Base-by-base conservation (phyloP, 2,888 invertebrate genomes). In the Agrenia bidenticulata region DNA sequence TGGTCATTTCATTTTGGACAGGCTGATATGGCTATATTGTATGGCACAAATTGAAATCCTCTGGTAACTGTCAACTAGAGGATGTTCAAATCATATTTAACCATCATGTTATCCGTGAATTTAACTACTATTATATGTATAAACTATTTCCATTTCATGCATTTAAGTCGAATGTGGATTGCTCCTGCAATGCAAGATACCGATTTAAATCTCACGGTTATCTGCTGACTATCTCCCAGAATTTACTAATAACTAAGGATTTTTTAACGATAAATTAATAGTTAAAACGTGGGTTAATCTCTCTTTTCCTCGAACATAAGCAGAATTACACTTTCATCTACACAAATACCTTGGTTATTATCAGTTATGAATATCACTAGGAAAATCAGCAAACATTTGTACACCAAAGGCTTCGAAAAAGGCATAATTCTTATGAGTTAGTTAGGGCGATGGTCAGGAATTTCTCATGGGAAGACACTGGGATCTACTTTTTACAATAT, bases 11-110 rank as follows among this genome's bases (percentile, higher is more conserved):
- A n/a, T 67, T 69, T 69, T 72, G 67, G 72, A 72, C 72, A 69
- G 67, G 69, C 67, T 74, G 74, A 74, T 74, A 74, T 74, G 74
- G 74, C 73, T 73, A 63, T 65, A 73, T 69, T 72, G 60, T 73
- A 74, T 74, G 74, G 74, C 73, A 74, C 74, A 74, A 73, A 69
- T 66, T 66, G 69, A 62, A 57, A 23, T 2, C 51, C 51, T 51
- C 51, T 17, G 24, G 9, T 7, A 51, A 45, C 45, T n/a, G n/a
- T n/a, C n/a, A n/a, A n/a, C 32, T 11, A 51, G 51, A 51, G 51
- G 51, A 23, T 7, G 23, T 24, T 51, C 51, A 51, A 51, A 51
- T 51, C 24, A 51, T 51, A 51, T 13, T 51, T 51, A 51, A 51
- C 51, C 24, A 23, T 51, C 51, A 23, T 51, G 23, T 19, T 23